Evolutionary conservation across 2,113 vertebrate genomes (phyloP).

Genomic region (Glareola pratincola): DNA sequence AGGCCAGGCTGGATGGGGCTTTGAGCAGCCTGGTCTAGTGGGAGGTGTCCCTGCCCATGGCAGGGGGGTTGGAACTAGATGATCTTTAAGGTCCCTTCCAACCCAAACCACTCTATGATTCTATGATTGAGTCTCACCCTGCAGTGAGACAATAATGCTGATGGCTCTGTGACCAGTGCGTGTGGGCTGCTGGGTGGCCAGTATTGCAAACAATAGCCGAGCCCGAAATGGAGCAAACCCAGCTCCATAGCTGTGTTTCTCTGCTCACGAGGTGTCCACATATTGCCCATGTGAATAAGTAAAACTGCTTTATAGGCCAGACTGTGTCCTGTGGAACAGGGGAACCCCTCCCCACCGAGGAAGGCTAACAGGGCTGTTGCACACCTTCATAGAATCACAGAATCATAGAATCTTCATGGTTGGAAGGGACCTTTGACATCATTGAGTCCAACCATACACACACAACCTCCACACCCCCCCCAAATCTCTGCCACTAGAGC

Average conservation of each 20-base stretch:
- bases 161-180: accelerated
- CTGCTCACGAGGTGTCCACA: background rate
- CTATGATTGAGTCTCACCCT: background rate
- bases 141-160: background rate
- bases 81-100: background rate
- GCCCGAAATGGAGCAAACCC: background rate
- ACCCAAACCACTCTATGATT: background rate
- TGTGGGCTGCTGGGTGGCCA: background rate
- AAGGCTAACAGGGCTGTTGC: background rate
- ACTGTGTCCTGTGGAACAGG: background rate
- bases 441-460: too few species aligned
- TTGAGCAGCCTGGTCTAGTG: background rate
- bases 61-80: background rate
- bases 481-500: too few species aligned
- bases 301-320: background rate
- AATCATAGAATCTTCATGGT: too few species aligned
- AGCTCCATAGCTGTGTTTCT: background rate
- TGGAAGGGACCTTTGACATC: too few species aligned
- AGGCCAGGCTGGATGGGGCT: background rate
- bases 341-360: accelerated
- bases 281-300: background rate
- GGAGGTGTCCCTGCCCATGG: background rate
- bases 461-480: too few species aligned
- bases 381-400: too few species aligned
- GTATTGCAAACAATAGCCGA: background rate